These are phyloP conservation scores for Spodoptera frugiperda DNA, from an alignment of 1,140 invertebrate species.

Conservation along the genomic window DNA sequence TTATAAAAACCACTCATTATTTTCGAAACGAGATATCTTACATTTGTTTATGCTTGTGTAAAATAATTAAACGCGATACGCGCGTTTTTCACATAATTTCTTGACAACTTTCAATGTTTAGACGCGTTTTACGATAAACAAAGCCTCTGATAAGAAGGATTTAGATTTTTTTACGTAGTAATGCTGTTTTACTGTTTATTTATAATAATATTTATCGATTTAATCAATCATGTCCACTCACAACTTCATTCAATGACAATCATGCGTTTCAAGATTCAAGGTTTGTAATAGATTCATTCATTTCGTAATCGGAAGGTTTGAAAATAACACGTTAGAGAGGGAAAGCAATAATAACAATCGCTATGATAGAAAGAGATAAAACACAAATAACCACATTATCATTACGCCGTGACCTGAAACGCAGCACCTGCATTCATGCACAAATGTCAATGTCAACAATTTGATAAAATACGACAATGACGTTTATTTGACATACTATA, in stretches of 20 bases:
- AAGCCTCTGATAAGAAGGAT: not conserved
- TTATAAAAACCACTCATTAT: conserved; percentile 42
- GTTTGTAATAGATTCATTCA: conserved; percentile 25
- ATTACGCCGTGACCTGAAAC: conserved; percentile 13
- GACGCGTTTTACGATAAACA: not conserved
- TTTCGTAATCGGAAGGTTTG: conserved; percentile 26
- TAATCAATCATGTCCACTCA: conserved; percentile 34
- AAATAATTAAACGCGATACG: not conserved
- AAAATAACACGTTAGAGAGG: conserved; percentile 13
- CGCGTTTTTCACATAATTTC: conserved; percentile 42
- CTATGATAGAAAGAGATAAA: not conserved
- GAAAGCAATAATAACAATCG: not conserved
- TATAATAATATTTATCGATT: conserved; percentile 32
- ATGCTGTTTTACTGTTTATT: conserved; percentile 13
- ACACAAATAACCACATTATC: conserved; percentile 10
- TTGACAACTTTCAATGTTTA: conserved; percentile 4
- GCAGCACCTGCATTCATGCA: not conserved
- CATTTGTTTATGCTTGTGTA: conserved; percentile 41
- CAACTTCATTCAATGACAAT: conserved; percentile 10
- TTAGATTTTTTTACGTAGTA: not conserved
- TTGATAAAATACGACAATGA: not conserved
- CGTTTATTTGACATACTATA: conserved; percentile 26
- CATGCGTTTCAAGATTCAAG: conserved; percentile 43
- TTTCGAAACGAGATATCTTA: conserved; percentile 19
- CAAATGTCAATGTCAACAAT: not conserved